A percentile compares a stretch with the other conserved stretches of the same genome.
These are phyloP conservation scores for Hippopotamyrus pictus DNA, from an alignment of 2,797 vertebrate genomes.

Conservation along the genomic window DNA sequence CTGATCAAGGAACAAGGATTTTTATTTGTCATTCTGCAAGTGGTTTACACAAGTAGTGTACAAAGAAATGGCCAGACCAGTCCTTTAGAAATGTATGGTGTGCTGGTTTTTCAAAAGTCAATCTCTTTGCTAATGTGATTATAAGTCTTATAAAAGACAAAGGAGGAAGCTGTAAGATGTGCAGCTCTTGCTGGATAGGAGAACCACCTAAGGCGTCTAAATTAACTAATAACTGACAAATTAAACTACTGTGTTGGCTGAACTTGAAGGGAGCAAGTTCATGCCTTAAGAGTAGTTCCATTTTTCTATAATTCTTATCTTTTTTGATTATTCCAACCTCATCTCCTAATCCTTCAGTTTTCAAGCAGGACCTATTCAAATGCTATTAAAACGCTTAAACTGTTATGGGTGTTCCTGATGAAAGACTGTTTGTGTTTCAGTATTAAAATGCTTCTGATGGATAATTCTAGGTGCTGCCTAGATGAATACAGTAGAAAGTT, in stretches of 20 bases:
- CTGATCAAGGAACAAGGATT: neutral
- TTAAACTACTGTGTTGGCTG: neutral
- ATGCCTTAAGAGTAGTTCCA: neutral
- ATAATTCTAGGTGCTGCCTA: neutral
- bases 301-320: neutral
- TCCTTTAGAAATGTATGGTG: neutral
- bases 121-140: neutral
- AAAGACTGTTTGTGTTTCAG: neutral
- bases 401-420: neutral
- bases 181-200: neutral
- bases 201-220: neutral
- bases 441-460: neutral
- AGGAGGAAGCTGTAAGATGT: neutral
- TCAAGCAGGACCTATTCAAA: neutral
- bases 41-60: neutral
- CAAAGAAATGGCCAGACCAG: neutral
- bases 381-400: neutral
- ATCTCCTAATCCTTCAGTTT: neutral
- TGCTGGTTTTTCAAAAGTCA: neutral
- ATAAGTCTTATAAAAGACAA: neutral
- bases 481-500: neutral
- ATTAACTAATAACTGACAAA: neutral
- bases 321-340: neutral
- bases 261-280: neutral
- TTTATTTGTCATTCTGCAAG: neutral